Evolutionary conservation across 1,140 invertebrate species (phyloP).

Genomic region (Cryptotermes secundus): DNA sequence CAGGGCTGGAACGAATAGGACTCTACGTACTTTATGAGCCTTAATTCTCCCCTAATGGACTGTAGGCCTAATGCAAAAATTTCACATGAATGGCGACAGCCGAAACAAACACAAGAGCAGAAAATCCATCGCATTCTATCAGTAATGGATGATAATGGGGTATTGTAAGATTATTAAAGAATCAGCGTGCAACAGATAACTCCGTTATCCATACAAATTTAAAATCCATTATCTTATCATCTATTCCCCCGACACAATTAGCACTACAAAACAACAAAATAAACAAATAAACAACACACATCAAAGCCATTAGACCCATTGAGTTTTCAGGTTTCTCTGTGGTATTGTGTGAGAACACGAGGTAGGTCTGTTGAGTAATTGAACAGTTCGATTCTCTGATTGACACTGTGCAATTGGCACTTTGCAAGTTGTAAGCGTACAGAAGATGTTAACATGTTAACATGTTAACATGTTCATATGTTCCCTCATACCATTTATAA

Average conservation of each 20-base stretch:
- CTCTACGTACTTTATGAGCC: background rate
- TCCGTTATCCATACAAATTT: background rate
- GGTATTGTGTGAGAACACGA: too few species aligned
- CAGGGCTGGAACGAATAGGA: too few species aligned
- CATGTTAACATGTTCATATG: background rate
- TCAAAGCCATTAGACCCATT: too few species aligned
- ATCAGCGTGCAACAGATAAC: background rate
- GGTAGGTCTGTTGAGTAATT: background rate
- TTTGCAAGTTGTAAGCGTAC: background rate
- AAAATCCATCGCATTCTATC: background rate
- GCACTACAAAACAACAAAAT: background rate
- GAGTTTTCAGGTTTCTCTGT: too few species aligned
- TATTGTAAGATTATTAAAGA: background rate
- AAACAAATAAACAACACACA: background rate
- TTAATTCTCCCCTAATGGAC: background rate
- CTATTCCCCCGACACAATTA: constrained; percentile 11
- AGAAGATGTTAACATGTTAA: background rate
- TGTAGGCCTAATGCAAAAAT: background rate
- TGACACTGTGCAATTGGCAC: background rate
- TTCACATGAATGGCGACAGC: background rate
- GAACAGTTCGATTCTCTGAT: background rate
- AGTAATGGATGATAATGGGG: background rate
- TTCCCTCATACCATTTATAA: too few species aligned
- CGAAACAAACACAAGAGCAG: background rate
- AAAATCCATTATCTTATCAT: constrained; percentile 18